These are phyloP conservation scores for Zootoca vivipara DNA, from an alignment of 2,113 vertebrate genomes.

Conservation along the genomic window DNA sequence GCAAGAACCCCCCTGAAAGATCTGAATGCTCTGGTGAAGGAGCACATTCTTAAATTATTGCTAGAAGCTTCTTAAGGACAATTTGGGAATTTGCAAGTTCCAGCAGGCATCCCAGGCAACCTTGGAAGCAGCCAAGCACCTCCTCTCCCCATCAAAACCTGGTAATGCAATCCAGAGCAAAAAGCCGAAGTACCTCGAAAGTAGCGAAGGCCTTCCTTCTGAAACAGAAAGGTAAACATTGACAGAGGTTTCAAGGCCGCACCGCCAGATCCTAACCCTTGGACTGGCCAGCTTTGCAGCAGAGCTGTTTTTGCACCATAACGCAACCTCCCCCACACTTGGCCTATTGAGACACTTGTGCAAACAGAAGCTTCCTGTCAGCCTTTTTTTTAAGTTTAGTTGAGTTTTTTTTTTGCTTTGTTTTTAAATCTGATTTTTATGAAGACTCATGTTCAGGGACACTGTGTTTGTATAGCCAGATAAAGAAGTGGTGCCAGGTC, in stretches of 20 bases:
- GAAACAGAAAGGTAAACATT: conserved; percentile 5
- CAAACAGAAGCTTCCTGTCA: not conserved
- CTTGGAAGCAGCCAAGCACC: no score
- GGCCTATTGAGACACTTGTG: not conserved
- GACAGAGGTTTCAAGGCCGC: not conserved
- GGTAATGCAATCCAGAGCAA: not conserved
- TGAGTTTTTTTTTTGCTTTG: not conserved
- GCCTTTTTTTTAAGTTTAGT: not conserved
- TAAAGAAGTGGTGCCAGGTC: not conserved
- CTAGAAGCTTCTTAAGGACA: not conserved
- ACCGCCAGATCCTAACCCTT: not conserved
- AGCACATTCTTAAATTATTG: no score
- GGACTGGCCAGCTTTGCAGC: not conserved
- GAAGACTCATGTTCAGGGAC: no score
- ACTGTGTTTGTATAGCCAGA: not conserved
- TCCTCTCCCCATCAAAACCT: not conserved
- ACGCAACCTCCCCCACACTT: not conserved
- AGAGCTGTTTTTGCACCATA: not conserved
- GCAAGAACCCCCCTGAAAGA: not conserved
- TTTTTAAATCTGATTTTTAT: not conserved
- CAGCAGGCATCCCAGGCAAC: no score
- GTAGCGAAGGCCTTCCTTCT: not conserved
- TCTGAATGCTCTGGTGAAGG: not conserved
- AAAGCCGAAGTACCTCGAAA: not conserved
- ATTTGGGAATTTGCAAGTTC: not conserved